Evolutionary conservation across 1,140 invertebrate species (phyloP).

Genomic region (Microplitis mediator): DNA sequence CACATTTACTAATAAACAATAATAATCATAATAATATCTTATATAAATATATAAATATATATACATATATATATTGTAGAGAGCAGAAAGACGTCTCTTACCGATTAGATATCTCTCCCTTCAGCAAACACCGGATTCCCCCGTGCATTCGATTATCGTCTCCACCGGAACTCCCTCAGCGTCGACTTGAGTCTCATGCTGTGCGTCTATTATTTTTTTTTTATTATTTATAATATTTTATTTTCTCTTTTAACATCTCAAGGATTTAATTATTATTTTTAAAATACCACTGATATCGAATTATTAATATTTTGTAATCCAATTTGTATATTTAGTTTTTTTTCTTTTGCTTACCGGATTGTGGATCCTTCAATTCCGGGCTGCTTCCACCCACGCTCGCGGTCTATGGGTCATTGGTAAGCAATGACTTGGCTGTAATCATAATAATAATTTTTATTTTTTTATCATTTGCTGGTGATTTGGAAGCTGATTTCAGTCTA

Average conservation of each 20-base stretch:
- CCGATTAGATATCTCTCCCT: constrained; percentile 52
- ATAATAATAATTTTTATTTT: constrained; percentile 22
- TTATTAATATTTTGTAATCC: not conserved
- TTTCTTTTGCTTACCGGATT: constrained; percentile 53
- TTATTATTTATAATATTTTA: not conserved
- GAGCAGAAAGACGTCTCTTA: constrained; percentile 31
- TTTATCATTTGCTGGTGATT: not conserved
- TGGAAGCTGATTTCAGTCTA: not conserved
- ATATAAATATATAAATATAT: too few relatives aligned
- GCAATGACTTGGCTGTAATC: constrained; percentile 45
- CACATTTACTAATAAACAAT: too few relatives aligned
- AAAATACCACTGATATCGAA: constrained; percentile 7
- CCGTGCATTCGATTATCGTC: constrained; percentile 39
- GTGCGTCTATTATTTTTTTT: not conserved
- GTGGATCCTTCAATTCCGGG: constrained; percentile 51
- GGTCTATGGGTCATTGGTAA: constrained; percentile 55
- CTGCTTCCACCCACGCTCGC: constrained; percentile 57
- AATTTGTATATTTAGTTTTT: not conserved
- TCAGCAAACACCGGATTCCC: constrained; percentile 39
- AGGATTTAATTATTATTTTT: not conserved
- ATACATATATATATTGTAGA: too few relatives aligned
- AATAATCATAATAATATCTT: too few relatives aligned
- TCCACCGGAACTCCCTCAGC: constrained; percentile 5
- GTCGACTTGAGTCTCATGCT: not conserved
- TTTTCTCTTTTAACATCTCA: not conserved